Base-by-base conservation (phyloP, 2,113 vertebrate species). In the Sceloporus tristichus region DNA sequence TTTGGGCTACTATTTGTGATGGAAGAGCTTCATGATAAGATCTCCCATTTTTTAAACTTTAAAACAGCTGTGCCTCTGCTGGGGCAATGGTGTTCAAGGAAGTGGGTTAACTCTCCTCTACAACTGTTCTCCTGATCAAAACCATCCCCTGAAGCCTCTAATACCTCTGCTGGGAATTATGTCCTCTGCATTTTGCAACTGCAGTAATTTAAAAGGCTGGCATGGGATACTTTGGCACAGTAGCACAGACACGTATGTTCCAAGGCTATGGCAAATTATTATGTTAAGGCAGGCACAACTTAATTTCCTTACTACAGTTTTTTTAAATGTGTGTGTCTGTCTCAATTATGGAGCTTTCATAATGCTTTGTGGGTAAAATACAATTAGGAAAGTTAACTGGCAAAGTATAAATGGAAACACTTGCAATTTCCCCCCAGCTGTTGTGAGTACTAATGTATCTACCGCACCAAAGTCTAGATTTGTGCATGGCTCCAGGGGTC, bases 401-500 rank as follows among this genome's bases (percentile, higher is more conserved):
- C 88, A 90, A 89, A 29, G 91, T 86, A 88, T 93, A 95, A 95
- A 84, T 84, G 87, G 87, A 83, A 95, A 76, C 0, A 0, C 95
- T 92, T 95, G 92, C 95, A 91, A 94, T 95, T 93, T 90, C 19
- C 91, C 93, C 92, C 95, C 96, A 97, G 96, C 97, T 97, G 97
- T 97, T 97, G 18, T 0, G 54, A 87, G 95, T 91, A 87, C 93
- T 95, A 88, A 97, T 95, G 92, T 91, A 89, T 76, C 73, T 65
- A 77, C 90, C 90, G 92, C 96, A 96, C 95, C 92, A 94, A 93
- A 94, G 95, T 92, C 13, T 75, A 92, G 94, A 94, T 93, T 94
- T 94, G 91, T 92, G 86, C 93, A 87, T 97, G 96, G 96, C 96
- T 96, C 96, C 96, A 97, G 96, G 91, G 80, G 92, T 95, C 93